Conservation (phyloP, 2,113 vertebrate species). For the Hypomesus transpacificus region DNA sequence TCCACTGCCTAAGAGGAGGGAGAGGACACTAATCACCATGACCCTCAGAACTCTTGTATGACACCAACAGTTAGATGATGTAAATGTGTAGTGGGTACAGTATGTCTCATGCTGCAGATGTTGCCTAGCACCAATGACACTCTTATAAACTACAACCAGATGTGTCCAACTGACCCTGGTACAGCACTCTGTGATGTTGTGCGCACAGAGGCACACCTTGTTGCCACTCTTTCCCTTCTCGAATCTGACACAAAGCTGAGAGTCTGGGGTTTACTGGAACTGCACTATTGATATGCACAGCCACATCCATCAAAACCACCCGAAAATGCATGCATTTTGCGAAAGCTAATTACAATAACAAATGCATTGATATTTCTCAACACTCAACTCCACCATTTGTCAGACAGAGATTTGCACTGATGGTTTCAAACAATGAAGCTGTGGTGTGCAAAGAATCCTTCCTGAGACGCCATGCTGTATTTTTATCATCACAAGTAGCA, state of each 20-base stretch:
- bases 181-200: neutral
- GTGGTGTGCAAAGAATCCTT: neutral
- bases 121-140: no score
- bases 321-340: neutral
- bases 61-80: no score
- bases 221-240: slow-evolving; percentile 2
- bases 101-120: no score
- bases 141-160: no score
- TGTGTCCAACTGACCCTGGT: neutral
- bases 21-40: neutral
- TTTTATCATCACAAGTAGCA: slow-evolving; percentile 18
- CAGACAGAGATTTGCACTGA: neutral
- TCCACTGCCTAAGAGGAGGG: neutral
- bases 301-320: neutral
- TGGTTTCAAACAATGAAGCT: slow-evolving; percentile 2
- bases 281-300: slow-evolving; percentile 31
- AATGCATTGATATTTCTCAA: neutral
- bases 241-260: slow-evolving; percentile 15
- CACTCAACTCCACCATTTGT: neutral
- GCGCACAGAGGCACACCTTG: neutral
- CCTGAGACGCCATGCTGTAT: neutral
- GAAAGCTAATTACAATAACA: slow-evolving; percentile 1
- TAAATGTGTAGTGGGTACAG: no score
- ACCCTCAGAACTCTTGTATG: neutral
- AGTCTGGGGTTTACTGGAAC: neutral